Evolutionary conservation across 2,113 vertebrate genomes (phyloP).

Genomic region (Malurus elegans): DNA sequence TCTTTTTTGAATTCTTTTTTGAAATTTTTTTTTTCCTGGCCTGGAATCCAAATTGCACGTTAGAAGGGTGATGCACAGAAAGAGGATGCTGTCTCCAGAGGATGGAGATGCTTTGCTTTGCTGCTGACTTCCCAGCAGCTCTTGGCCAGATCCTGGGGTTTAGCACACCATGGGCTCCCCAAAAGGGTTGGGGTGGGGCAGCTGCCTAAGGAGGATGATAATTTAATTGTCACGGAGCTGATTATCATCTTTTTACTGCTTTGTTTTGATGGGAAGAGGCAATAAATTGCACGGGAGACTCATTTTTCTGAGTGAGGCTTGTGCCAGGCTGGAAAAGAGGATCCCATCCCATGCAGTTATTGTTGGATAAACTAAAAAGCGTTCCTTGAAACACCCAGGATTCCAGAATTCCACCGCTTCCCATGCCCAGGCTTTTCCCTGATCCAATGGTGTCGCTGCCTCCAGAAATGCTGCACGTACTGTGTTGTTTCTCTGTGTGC

Average conservation of each 20-base stretch:
- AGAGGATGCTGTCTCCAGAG: not conserved
- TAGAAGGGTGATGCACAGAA: not conserved
- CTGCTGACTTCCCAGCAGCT: not conserved
- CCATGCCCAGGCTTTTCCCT: not conserved
- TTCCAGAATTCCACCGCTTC: not conserved
- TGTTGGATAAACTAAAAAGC: not conserved
- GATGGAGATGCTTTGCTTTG: not conserved
- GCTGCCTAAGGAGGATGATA: not conserved
- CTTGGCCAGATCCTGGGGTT: not conserved
- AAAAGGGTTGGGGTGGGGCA: not conserved
- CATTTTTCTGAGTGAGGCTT: not conserved
- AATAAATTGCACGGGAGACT: not conserved
- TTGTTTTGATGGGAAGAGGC: not conserved
- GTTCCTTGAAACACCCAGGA: not conserved
- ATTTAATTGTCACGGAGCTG: not conserved
- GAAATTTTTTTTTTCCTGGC: not conserved
- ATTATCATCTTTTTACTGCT: not conserved
- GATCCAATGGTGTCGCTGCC: not conserved
- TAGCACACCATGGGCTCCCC: not conserved
- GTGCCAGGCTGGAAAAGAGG: not conserved
- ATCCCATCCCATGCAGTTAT: not conserved
- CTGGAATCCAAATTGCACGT: not conserved
- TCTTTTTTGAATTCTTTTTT: not conserved
- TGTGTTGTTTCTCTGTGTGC: fast-evolving
- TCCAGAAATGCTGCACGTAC: not conserved